Percentiles rank a stretch among this genome's conserved stretches.
These are phyloP conservation scores for Micropoecilia bifurca DNA, from an alignment of 2,797 vertebrate genomes.

Conservation along the genomic window DNA sequence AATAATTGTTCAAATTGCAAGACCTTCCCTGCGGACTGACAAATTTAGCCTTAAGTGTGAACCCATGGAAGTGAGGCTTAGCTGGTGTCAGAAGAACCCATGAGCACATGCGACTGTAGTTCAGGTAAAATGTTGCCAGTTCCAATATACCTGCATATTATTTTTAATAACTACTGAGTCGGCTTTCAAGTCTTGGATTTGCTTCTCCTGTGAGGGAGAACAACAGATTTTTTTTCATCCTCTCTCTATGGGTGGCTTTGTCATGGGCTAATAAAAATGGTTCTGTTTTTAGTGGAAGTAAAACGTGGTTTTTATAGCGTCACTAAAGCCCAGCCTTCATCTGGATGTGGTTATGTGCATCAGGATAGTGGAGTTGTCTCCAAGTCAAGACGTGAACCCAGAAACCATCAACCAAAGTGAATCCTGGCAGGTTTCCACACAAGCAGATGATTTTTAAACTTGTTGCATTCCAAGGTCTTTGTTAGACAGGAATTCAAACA, in stretches of 20 bases:
- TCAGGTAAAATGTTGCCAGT: background rate
- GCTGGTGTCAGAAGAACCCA: slow-evolving; percentile 27
- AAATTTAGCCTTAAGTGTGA: slow-evolving; percentile 38
- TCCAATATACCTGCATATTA: background rate
- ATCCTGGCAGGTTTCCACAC: slow-evolving; percentile 48
- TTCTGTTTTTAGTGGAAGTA: slow-evolving; percentile 50
- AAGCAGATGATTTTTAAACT: slow-evolving; percentile 38
- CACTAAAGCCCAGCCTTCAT: slow-evolving; percentile 65
- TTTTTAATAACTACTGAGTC: background rate
- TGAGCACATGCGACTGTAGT: slow-evolving; percentile 13
- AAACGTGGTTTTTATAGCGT: slow-evolving; percentile 52
- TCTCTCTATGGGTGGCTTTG: slow-evolving; percentile 65
- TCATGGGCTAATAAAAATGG: slow-evolving; percentile 49
- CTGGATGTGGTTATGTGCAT: slow-evolving; percentile 71
- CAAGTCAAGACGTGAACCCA: slow-evolving; percentile 40
- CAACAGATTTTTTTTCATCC: slow-evolving; percentile 21
- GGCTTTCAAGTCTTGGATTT: background rate
- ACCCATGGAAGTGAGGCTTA: slow-evolving; percentile 34
- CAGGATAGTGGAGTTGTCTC: slow-evolving; percentile 35
- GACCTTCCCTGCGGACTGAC: slow-evolving; percentile 24
- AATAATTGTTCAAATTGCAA: slow-evolving; percentile 34
- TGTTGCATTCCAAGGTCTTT: slow-evolving; percentile 28
- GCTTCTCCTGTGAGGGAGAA: slow-evolving; percentile 19
- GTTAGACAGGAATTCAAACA: slow-evolving; percentile 30
- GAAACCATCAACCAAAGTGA: slow-evolving; percentile 50